Base-by-base conservation (phyloP, 1,140 invertebrate species). In the Drepana arcuata region DNA sequence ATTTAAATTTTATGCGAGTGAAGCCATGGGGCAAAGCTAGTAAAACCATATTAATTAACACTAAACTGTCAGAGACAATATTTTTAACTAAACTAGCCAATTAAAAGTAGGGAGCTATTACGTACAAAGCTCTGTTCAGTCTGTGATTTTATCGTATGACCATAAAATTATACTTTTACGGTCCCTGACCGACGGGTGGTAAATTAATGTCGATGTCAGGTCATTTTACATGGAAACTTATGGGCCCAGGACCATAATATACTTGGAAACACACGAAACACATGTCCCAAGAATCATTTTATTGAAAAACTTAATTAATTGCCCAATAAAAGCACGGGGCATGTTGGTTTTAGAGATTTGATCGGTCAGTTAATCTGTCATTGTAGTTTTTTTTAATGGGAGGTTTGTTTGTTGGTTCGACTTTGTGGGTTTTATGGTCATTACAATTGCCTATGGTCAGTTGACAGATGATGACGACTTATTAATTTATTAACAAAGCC, bases 191-290 rank as follows among this genome's bases (percentile, higher is more conserved):
- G 33, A 35, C 53, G 53, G 63, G 62, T 52, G 65, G 60, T 40
- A 71, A 74, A 74, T 74, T 74, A 74, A 74, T 69, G 63, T 42
- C 41, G 54, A 36, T 62, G 53, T 63, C 42, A 6, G 34, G 21
- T 45, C 54, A 55, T 66, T 55, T 61, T 56, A 57, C 51, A 54
- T 35, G 24, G 30, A 44, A 45, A 71, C 41, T 61, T 71, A 74
- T 58, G 59, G 41, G 37, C 31, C 11, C 26, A 34, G 16, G 15
- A 2, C 13, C 10, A 36, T 51, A 53, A 68, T 69, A 73, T 66
- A 70, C 44, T 52, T 52, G 28, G 32, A 29, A 40, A 51, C 49
- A 52, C 48, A 48, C 30, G 24, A 21, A 56, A 70, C 70, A 71
- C 63, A 34, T 74, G 67, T 74, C 71, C 60, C 49, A 49, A 23